phyloP scores from a whole-genome alignment of 1,140 invertebrate genomes.

The Temnothorax nylanderi region DNA sequence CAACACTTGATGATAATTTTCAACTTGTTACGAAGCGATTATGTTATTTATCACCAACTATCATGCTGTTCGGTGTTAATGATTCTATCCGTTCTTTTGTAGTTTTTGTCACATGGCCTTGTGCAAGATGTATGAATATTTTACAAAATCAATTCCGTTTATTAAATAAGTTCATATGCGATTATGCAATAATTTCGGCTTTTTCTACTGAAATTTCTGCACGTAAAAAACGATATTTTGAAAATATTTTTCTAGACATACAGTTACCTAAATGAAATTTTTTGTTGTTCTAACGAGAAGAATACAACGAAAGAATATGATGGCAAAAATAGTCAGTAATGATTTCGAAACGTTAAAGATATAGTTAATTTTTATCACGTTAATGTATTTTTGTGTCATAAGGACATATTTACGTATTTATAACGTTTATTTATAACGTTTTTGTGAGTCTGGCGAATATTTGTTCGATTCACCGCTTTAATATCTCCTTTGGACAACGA shows the following conservation, averaged over 20 bases:
- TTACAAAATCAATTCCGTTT: background rate
- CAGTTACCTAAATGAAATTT: background rate
- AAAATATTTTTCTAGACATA: background rate
- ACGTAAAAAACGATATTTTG: background rate
- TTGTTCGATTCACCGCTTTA: background rate
- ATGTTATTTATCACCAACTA: background rate
- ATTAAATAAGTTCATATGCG: background rate
- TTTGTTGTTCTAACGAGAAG: background rate
- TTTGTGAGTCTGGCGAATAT: slow-evolving; percentile 2
- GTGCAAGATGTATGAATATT: background rate
- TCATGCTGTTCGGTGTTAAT: background rate
- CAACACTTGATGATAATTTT: slow-evolving; percentile 46
- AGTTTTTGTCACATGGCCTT: background rate
- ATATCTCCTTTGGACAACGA: background rate
- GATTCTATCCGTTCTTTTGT: background rate
- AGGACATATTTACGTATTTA: background rate
- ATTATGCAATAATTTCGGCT: background rate
- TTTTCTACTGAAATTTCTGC: background rate
- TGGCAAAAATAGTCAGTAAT: background rate
- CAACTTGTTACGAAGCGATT: background rate
- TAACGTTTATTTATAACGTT: background rate
- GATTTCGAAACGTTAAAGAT: background rate
- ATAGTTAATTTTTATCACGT: background rate
- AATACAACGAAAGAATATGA: background rate
- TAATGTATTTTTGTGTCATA: background rate